phyloP scores from a whole-genome alignment of 2,797 vertebrate genomes.

The Anabas testudineus region DNA sequence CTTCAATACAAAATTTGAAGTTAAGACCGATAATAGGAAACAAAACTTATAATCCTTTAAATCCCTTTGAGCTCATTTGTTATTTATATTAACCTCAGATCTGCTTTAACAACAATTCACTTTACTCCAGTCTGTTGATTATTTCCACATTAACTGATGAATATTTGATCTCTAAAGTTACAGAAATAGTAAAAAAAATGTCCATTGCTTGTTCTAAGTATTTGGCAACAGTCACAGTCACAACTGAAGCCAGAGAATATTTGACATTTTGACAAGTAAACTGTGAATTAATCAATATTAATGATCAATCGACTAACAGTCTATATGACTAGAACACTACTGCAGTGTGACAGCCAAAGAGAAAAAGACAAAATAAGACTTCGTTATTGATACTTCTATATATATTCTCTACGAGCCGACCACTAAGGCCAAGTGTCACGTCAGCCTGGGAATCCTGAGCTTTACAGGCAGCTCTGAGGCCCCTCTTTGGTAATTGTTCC shows the following conservation, averaged over 20 bases:
- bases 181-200: neutral
- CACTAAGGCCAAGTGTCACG: constrained; percentile 17
- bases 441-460: constrained; percentile 23
- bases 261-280: neutral
- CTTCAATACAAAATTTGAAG: neutral
- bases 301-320: accelerated
- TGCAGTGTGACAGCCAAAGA: neutral
- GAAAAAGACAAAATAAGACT: neutral
- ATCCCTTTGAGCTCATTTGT: neutral
- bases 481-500: constrained; percentile 29
- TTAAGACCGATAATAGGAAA: neutral
- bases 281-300: no score
- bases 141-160: neutral
- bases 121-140: neutral
- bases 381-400: constrained; percentile 4
- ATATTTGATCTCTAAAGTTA: neutral
- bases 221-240: no score
- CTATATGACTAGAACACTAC: neutral
- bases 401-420: constrained; percentile 12
- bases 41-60: neutral
- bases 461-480: constrained; percentile 12
- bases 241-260: neutral
- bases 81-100: no score
- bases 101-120: neutral
- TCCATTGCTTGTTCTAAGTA: no score